phyloP scores from a whole-genome alignment of 2,888 invertebrate species.

The Athetis lepigone region DNA sequence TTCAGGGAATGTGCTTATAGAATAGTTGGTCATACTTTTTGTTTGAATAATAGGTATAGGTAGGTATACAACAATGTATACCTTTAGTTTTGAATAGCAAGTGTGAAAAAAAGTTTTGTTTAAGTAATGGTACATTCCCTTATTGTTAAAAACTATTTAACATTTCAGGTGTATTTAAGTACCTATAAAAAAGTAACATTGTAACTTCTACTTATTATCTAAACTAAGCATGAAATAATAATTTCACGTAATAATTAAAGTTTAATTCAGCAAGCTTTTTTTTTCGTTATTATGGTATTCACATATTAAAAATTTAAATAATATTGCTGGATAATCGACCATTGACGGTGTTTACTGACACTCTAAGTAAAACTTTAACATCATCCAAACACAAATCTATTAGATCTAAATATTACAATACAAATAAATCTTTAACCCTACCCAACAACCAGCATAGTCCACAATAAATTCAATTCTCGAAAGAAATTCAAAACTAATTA shows the following conservation, averaged over 20 bases:
- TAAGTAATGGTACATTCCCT: background rate
- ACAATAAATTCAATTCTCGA: constrained; percentile 36
- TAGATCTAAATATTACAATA: background rate
- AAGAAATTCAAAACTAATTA: constrained; percentile 71
- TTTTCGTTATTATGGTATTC: no score
- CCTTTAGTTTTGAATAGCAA: background rate
- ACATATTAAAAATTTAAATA: no score
- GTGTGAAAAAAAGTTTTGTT: background rate
- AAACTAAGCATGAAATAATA: no score
- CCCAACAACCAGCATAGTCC: constrained; percentile 8
- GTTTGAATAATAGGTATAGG: background rate
- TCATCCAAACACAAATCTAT: background rate
- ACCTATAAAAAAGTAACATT: no score
- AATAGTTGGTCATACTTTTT: background rate
- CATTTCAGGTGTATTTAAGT: background rate
- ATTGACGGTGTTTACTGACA: no score
- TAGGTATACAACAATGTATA: no score
- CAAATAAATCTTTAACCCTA: constrained; percentile 13
- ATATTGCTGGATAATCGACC: no score
- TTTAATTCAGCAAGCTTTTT: no score
- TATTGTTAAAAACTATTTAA: background rate
- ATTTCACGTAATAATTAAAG: no score
- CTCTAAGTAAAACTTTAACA: background rate
- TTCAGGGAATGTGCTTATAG: constrained; percentile 11
- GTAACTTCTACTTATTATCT: no score